These are phyloP conservation scores for Eonycteris spelaea DNA, from an alignment of 2,113 vertebrate species.

Conservation along the genomic window DNA sequence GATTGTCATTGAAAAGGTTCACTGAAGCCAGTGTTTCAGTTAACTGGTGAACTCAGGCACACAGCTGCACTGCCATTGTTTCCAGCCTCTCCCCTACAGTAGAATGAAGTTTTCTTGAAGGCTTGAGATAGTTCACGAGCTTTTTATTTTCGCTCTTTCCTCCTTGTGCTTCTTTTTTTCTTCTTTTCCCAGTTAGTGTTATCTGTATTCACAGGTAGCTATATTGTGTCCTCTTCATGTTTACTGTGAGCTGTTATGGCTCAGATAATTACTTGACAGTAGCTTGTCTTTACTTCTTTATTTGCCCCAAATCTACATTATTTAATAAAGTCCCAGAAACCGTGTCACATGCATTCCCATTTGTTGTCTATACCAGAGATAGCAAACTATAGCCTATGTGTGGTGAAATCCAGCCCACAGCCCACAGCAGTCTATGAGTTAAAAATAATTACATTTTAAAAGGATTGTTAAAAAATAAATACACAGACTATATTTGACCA, in stretches of 20 bases:
- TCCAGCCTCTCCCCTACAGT: not conserved
- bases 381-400: not conserved
- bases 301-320: not conserved
- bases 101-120: not conserved
- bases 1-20: not conserved
- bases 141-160: not conserved
- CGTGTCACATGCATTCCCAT: not conserved
- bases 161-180: not conserved
- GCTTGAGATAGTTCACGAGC: not conserved
- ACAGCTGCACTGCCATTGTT: not conserved
- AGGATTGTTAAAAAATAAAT: not conserved
- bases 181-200: not conserved
- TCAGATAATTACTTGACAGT: not conserved
- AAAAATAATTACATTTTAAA: not conserved
- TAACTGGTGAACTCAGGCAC: not conserved
- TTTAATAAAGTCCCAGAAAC: not conserved
- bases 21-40: not conserved
- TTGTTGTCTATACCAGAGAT: not conserved
- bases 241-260: not conserved
- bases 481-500: not conserved
- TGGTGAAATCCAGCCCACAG: not conserved
- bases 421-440: not conserved
- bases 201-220: not conserved
- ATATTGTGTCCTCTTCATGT: not conserved
- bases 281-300: not conserved